Evolutionary conservation across 2,888 invertebrate species (phyloP), one percentile per base, ranked within the genome.

Genomic region (Laspeyria flexula): DNA sequence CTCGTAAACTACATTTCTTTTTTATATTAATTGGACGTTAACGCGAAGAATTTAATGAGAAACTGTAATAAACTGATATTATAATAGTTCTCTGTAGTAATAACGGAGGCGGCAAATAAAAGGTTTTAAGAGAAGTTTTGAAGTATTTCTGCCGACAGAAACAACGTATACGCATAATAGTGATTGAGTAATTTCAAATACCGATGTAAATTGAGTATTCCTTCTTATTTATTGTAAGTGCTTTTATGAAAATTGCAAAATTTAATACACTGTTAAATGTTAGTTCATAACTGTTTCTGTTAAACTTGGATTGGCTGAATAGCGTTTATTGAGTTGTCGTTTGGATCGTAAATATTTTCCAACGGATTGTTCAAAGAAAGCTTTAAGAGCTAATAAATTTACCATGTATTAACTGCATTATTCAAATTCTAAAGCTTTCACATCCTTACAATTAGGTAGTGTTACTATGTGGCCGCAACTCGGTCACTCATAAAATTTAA

Each of bases 401-500:
- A 39, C 25, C 21, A 38, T 35, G 30, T 43, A 43, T 38, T 38
- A 38, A 43, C 38, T 31, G 23, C 29, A 29, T 43, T 51, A 60
- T 65, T 59, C 57, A 71, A 62, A 59, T 60, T 54, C 52, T 43
- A 44, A 61, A 48, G 43, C 38, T 53, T 53, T 46, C 41, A 60
- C 39, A 48, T 51, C 43, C 52, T 51, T 53, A 59, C 55, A 55
- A 50, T 61, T 59, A 60, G 60, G 64, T 37, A 25, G 37, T 61
- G 65, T 54, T 59, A 63, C 58, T 60, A 55, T 57, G 43, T 60
- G 55, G 63, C 71, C 61, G 59, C 70, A 69, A 73, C 72, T 73
- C 75, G 73, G 72, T 56, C 75, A 69, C 73, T 80, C 83, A 79
- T 88, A 87, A 89, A 88, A 85, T 80, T 80, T 75, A 65, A 75